Evolutionary conservation across 2,888 invertebrate genomes (phyloP).

Genomic region (Cheilosia impressa): DNA sequence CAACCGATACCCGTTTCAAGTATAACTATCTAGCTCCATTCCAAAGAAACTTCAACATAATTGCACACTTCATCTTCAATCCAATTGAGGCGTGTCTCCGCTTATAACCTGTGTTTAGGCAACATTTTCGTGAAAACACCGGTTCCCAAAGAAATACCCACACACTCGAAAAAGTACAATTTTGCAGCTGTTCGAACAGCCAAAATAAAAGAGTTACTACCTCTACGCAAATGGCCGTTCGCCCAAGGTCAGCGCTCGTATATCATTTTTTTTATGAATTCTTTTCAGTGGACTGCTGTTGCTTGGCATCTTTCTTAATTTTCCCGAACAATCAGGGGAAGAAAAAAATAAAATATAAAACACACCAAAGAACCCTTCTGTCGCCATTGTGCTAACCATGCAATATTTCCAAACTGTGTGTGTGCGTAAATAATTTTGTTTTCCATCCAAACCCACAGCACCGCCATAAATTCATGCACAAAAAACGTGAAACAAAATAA

Average conservation of each 20-base stretch:
- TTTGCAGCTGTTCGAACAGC: conserved; percentile 57
- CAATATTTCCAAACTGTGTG: conserved; percentile 67
- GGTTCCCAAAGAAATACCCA: conserved; percentile 28
- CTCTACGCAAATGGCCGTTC: conserved; percentile 62
- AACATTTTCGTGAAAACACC: conserved; percentile 25
- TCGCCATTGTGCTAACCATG: conserved; percentile 63
- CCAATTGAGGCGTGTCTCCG: conserved; percentile 36
- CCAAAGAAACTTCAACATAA: neutral
- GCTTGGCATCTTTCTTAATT: conserved; percentile 26
- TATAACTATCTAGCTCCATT: neutral
- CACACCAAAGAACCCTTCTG: conserved; percentile 63
- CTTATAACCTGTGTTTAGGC: conserved; percentile 4
- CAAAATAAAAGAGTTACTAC: conserved; percentile 50
- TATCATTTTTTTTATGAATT: conserved; percentile 70
- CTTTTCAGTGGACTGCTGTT: conserved; percentile 37
- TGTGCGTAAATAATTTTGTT: conserved; percentile 75
- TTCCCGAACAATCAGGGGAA: conserved; percentile 42
- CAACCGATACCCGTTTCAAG: too few species aligned
- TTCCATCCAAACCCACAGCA: conserved; percentile 71
- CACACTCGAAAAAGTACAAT: conserved; percentile 10
- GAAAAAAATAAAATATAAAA: conserved; percentile 18
- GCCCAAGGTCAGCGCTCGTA: conserved; percentile 72
- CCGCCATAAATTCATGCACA: conserved; percentile 62
- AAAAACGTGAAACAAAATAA: conserved; percentile 25
- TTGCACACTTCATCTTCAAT: conserved; percentile 4